Base-by-base conservation (phyloP, 2,797 vertebrate species). In the Lophius americanus region DNA sequence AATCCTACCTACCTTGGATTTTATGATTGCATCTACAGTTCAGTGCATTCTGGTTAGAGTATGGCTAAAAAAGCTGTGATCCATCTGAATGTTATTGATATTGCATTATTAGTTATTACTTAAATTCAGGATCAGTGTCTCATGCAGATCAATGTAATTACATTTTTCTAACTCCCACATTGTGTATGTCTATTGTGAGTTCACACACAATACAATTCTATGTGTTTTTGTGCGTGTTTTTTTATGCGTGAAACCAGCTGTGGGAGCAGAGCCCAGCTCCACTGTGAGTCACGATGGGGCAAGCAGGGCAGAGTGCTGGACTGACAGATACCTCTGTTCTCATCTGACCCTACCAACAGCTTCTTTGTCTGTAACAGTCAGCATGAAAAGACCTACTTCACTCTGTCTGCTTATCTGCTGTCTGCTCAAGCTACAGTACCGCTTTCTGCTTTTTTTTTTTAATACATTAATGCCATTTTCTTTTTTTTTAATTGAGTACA, bases 311-410 rank as follows among this genome's bases (percentile, higher is more conserved):
- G 75, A 83, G 84, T 80, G 64, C 89, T 74, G 79, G 66, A 60
- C 77, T 76, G 70, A 92, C 87, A 90, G 88, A 82, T 81, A 82
- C 78, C 83, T 91, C 89, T 93, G 90, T 92, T 91, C 85, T 89
- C 66, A 61, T 71, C 65, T 68, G 58, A 78, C 64, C 56, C 64
- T 68, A 72, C 88, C 77, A 92, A 93, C 84, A 46, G 86, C 64
- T 66, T 74, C 91, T 94, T 94, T 95, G 93, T 94, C 75, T 75
- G 62, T 48, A n/a, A 48, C 48, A 73, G 65, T 67, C 73, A 79
- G 75, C 70, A 78, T 89, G 70, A 23, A 90, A 80, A 87, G 78
- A 59, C 66, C 65, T 72, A 73, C 68, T 53, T 86, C 33, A 14
- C 58, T 82, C 52, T 82, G 33, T 61, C 55, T 71, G 68, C 51